Percentiles rank a stretch among this genome's conserved stretches.
Evolutionary conservation across 2,113 vertebrate species (phyloP).

Genomic region (Labeo catla): DNA sequence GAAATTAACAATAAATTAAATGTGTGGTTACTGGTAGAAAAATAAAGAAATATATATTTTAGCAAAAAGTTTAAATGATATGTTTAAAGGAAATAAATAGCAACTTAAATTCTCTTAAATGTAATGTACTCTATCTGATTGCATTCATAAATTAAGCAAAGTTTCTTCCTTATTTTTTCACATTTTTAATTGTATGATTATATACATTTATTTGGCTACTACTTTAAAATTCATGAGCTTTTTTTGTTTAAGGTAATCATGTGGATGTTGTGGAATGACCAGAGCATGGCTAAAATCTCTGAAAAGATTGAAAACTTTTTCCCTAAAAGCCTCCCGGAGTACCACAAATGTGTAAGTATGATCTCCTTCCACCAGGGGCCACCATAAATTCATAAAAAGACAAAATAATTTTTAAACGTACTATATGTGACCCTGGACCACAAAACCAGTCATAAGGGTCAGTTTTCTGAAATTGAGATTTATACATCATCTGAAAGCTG

Average conservation of each 20-base stretch:
- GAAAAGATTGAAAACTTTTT: slow-evolving; percentile 69
- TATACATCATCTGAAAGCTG: too few relatives aligned
- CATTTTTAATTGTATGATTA: neutral
- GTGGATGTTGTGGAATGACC: slow-evolving; percentile 70
- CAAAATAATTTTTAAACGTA: neutral
- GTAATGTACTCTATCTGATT: neutral
- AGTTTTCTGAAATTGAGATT: too few relatives aligned
- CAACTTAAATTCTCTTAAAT: neutral
- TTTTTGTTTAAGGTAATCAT: slow-evolving; percentile 68
- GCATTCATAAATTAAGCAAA: neutral
- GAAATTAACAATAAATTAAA: too few relatives aligned
- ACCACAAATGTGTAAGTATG: slow-evolving; percentile 70
- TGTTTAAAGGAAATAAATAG: too few relatives aligned
- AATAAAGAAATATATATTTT: too few relatives aligned
- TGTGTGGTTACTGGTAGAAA: too few relatives aligned
- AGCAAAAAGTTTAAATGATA: too few relatives aligned
- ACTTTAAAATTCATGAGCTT: neutral
- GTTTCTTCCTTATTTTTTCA: neutral
- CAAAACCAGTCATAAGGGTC: too few relatives aligned
- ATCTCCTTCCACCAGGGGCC: slow-evolving; percentile 6
- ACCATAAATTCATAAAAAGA: slow-evolving; percentile 2
- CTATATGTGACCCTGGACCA: neutral
- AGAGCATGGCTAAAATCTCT: slow-evolving; percentile 57
- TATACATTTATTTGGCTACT: neutral
- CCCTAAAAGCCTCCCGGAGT: slow-evolving; percentile 67